Percentiles rank a stretch among this genome's conserved stretches.
Conservation (phyloP, 1,140 invertebrate genomes). For the Bombus confusus region DNA sequence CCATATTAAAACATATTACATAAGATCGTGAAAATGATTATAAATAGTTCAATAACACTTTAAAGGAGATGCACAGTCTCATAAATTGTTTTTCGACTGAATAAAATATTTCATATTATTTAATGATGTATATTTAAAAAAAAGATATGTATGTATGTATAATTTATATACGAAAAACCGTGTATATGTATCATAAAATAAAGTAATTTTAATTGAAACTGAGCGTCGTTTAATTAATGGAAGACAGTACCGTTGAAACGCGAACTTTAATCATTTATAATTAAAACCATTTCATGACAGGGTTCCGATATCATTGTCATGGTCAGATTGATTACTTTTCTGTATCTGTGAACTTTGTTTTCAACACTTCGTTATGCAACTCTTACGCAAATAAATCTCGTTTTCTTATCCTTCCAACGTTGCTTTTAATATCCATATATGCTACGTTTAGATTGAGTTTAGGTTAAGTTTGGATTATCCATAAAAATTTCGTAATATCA, state of each 20-base stretch:
- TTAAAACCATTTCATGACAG: background rate
- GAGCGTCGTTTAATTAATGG: background rate
- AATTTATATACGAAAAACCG: no score
- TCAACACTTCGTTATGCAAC: background rate
- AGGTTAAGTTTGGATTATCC: no score
- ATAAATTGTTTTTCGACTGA: background rate
- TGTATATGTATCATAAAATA: no score
- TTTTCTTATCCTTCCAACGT: no score
- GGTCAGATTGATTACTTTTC: background rate
- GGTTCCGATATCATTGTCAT: background rate
- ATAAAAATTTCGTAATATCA: no score
- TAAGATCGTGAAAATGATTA: background rate
- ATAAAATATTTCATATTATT: background rate
- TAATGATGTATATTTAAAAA: no score
- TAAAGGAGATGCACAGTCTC: background rate
- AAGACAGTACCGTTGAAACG: background rate
- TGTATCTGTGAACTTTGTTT: background rate
- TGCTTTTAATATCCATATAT: no score
- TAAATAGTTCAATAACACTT: background rate
- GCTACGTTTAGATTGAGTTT: no score
- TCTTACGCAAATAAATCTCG: background rate
- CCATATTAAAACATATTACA: accelerated
- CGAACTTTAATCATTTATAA: background rate
- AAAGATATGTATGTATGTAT: no score
- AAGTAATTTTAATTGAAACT: no score